Base-by-base conservation (phyloP, 2,888 invertebrate genomes). In the Lasioglossum morio region DNA sequence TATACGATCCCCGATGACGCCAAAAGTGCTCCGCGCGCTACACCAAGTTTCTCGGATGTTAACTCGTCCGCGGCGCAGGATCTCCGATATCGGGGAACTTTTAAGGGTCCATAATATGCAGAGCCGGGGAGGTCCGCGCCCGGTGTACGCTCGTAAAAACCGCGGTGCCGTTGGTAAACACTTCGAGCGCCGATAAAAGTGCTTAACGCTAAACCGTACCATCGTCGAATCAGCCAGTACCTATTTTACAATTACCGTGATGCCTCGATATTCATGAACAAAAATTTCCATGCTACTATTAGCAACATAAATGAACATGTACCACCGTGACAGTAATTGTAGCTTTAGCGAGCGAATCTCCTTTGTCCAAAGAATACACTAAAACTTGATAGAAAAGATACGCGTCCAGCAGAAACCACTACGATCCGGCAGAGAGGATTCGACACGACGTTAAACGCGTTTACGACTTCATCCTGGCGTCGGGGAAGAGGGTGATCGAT, bases 1-100 rank as follows among this genome's bases (percentile, higher is more conserved):
- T 84, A 77, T 77, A 73, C 77, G 77, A 81, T 53, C 30, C 72
- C 30, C 81, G 77, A 77, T 77, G 82, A 82, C 82, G 82, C 79
- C 74, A 70, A 80, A 75, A 80, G 70, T 37, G 60, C 77, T 81
- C 43, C 81, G 72, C 46, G 72, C 46, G 23, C 66, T 73, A 10
- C 30, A 10, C 30, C 19, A 77, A 84, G 40, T 84, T 84, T 74
- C 70, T 77, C 48, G 74, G 84, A 77, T 82, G 84, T 82, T 74
- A 73, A 82, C 73, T 77, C 60, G 66, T 30, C 14, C 60, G 46
- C 23, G 19, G 23, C 46, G 57, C 69, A 10, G 37, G 74, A 46
- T 79, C 23, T 19, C 34, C 74, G 66, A 74, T 73, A 43, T 34
- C 46, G 53, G n/a, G 12, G 23, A 79, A 79, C 53, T 82, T 79